Conservation (phyloP, 2,113 vertebrate species). For the Hippocampus mohnikei region DNA sequence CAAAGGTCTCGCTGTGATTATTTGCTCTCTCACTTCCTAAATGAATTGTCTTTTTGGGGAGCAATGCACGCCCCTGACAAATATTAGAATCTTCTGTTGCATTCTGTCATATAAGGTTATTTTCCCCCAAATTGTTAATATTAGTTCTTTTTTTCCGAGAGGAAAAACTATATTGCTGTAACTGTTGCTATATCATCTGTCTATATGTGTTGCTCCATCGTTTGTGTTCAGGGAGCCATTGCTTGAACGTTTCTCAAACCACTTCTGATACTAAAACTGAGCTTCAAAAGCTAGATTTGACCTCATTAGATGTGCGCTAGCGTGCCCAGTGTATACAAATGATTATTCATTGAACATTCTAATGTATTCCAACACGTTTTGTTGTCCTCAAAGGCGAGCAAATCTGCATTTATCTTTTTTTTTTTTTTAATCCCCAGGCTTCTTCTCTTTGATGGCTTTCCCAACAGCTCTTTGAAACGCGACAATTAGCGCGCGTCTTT, state of each 20-base stretch:
- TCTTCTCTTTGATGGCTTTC: conserved; percentile 56
- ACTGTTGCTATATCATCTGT: too few species aligned
- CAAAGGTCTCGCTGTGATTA: too few species aligned
- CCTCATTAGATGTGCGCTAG: neutral
- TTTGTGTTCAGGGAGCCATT: neutral
- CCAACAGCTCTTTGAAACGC: conserved; percentile 62
- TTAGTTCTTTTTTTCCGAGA: too few species aligned
- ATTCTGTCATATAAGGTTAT: too few species aligned
- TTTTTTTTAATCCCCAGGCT: neutral
- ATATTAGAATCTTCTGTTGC: too few species aligned
- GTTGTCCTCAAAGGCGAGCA: conserved; percentile 1
- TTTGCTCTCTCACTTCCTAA: too few species aligned
- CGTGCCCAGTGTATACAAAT: neutral
- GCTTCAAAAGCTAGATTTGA: neutral
- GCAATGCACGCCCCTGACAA: too few species aligned
- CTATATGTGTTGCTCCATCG: neutral
- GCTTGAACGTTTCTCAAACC: too few species aligned
- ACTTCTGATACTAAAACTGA: too few species aligned
- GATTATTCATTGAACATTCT: conserved; percentile 2
- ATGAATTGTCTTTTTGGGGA: too few species aligned
- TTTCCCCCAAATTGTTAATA: too few species aligned
- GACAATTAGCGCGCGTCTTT: conserved; percentile 64
- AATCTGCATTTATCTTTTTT: conserved; percentile 2
- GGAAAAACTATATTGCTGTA: too few species aligned
- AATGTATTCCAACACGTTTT: conserved; percentile 7